Evolutionary conservation across 2,113 vertebrate genomes (phyloP).

Genomic region (Eptesicus fuscus): DNA sequence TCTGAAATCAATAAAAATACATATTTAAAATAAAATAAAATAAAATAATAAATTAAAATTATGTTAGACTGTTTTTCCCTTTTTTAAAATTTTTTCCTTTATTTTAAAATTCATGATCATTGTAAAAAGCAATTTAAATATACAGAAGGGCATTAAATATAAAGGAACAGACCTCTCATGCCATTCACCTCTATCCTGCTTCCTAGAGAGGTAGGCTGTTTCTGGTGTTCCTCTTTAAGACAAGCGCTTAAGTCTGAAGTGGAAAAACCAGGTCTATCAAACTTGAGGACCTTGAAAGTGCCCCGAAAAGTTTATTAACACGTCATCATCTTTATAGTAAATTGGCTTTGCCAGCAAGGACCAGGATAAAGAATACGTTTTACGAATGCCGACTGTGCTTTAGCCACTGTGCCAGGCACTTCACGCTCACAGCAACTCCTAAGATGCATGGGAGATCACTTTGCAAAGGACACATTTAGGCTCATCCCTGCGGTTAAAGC

Average conservation of each 20-base stretch:
- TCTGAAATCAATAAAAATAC: too few species aligned
- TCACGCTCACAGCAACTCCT: not conserved
- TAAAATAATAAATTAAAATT: too few species aligned
- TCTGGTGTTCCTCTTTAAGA: slow-evolving; percentile 4
- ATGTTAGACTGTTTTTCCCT: not conserved
- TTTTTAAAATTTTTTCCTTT: not conserved
- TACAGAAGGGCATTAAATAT: not conserved
- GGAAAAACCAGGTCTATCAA: not conserved
- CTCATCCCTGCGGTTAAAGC: not conserved
- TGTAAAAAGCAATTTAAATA: not conserved
- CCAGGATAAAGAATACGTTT: not conserved
- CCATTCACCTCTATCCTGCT: not conserved
- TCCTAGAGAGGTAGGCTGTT: not conserved
- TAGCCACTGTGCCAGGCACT: not conserved
- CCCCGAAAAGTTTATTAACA: not conserved
- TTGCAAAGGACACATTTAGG: not conserved
- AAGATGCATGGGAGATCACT: not conserved
- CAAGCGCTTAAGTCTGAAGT: not conserved
- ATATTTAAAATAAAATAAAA: too few species aligned
- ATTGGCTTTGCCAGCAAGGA: not conserved
- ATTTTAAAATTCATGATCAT: not conserved
- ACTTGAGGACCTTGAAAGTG: not conserved
- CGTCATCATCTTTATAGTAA: not conserved
- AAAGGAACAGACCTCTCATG: not conserved
- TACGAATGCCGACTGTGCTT: not conserved